Evolutionary conservation across 2,113 vertebrate genomes (phyloP).

Genomic region (Tragelaphus imberbis): DNA sequence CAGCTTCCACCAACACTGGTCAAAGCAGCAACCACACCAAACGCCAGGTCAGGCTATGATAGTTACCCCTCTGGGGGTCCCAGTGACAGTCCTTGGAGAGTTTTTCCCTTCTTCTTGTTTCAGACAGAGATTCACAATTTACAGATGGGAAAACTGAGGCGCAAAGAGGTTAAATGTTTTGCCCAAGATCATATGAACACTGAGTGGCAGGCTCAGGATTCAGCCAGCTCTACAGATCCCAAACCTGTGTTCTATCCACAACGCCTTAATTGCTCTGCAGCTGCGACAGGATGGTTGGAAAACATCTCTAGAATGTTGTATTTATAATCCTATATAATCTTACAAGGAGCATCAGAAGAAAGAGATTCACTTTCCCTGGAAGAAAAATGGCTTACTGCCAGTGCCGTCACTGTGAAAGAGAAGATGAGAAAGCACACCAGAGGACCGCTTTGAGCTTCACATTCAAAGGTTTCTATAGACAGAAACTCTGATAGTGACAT

Average conservation of each 20-base stretch:
- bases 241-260: neutral
- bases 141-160: neutral
- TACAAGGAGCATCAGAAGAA: neutral
- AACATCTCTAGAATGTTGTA: neutral
- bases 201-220: neutral
- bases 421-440: neutral
- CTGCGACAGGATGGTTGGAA: neutral
- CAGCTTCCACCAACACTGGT: neutral
- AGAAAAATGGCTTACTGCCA: neutral
- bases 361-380: neutral
- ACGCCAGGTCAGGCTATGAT: neutral
- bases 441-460: neutral
- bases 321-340: neutral
- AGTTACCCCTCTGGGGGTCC: neutral
- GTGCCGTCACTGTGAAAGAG: neutral
- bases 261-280: neutral
- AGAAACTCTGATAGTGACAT: slow-evolving; percentile 21
- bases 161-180: neutral
- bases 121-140: neutral
- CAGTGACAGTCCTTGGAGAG: neutral
- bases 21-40: neutral
- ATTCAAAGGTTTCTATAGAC: slow-evolving; percentile 22
- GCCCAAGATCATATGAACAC: neutral
- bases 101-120: neutral
- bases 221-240: neutral